Base-by-base conservation (phyloP, 2,797 vertebrate species). In the Tokudaia muenninki region DNA sequence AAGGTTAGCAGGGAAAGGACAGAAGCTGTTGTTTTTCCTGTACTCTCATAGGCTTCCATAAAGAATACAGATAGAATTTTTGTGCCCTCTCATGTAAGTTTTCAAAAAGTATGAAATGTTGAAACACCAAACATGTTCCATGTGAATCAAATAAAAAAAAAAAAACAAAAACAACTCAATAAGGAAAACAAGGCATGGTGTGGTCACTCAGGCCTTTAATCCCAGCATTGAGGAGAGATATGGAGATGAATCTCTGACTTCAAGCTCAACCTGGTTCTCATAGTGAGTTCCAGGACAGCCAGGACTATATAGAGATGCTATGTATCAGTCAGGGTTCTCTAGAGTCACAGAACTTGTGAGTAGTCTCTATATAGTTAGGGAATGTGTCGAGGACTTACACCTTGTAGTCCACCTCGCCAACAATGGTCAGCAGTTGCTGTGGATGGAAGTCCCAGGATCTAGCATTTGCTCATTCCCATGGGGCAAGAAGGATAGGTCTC, bases 51-150 rank as follows among this genome's bases (percentile, higher is more conserved):
- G 3, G 6, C 34, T 19, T n/a, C 65, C 34, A 72, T 19, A 7
- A 8, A 19, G 14, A 6, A 17, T 34, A 19, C 2, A n/a, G 6
- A 7, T n/a, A 70, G 67, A 5, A 5, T 2, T n/a, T n/a, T 2
- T n/a, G 16, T 34, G 2, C 16, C 5, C 14, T 70, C 65, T 34
- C 12, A 6, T 14, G 3, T 67, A 13, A 67, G 31, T 34, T 34
- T 34, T 16, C 31, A 13, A 6, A 34, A 4, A 34, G 65, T 34
- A 14, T 6, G n/a, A 70, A n/a, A n/a, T 7, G 2, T 1, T 70
- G 31, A 70, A 6, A 70, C 0, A n/a, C 14, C 67, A 70, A 70
- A n/a, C 16, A 34, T 34, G 67, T n/a, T 70, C 8, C 65, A 34
- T 0, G 6, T 17, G 67, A n/a, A 65, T 65, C 11, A 13, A 65